Evolutionary conservation across 1,140 invertebrate species (phyloP), one percentile per base, ranked within the genome.

Genomic region (Leptestheria dahalacensis): DNA sequence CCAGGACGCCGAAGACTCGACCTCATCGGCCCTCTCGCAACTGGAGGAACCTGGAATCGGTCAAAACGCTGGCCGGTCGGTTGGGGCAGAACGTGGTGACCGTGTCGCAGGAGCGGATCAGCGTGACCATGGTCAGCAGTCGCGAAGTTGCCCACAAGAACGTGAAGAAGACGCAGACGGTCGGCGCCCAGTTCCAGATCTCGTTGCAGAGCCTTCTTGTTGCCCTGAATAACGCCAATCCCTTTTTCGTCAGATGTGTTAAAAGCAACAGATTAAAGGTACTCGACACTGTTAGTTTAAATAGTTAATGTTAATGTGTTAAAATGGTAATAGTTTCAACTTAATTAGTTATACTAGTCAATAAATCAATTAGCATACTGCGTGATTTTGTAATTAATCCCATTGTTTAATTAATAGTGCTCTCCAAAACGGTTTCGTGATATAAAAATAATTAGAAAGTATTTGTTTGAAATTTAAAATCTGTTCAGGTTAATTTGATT

Each of bases 171-270:
- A 66, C 88, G 89, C 10, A 81, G 64, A 96, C 91, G 1, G 91
- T 97, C 1, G 86, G 89, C 1, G 87, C 88, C 2, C 92, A 97
- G 73, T 97, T 97, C 72, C 88, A 95, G 68, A 86, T 90, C 68
- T 92, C 88, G 20, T 74, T 97, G 24, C 85, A 88, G 59, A 83
- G 85, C 33, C 74, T 97, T 12, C 95, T 97, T 91, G 86, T 91
- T 65, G 93, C 91, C 0, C 71, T 97, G 10, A 92, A 92, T 70
- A 86, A 93, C 69, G 91, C 92, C 0, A 94, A 94, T 74, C 93
- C 93, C 1, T 97, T 93, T 74, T 97, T 97, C 70, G 94, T 97
- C 62, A 79, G 93, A 50, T 97, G 93, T 72, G 96, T 97, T 66
- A 97, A 97, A 71, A 93, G 90, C 26, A 97, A 97, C 71, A 80